Evolutionary conservation across 30 jellyfish, hydroid and myxozoan species (phyloP), one percentile per base, ranked within the genome.

Genomic region (Pelagia noctiluca): DNA sequence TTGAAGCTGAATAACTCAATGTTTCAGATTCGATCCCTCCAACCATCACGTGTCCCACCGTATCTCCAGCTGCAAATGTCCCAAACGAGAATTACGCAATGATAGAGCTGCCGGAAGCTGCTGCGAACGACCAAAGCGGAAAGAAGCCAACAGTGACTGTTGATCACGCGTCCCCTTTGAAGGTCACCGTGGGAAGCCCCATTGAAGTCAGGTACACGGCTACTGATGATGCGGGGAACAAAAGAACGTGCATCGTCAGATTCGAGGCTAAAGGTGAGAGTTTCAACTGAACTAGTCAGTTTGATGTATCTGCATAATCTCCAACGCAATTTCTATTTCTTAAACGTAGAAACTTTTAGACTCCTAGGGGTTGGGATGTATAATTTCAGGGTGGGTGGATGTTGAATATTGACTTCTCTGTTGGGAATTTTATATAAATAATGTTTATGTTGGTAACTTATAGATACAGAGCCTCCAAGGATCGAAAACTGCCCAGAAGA

Each of bases 401-500:
- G n/a, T n/a, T n/a, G n/a, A n/a, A n/a, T n/a, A n/a, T n/a, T n/a
- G n/a, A n/a, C n/a, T n/a, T n/a, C n/a, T n/a, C n/a, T n/a, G n/a
- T n/a, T n/a, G n/a, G n/a, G n/a, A n/a, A n/a, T n/a, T n/a, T n/a
- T n/a, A n/a, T n/a, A n/a, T n/a, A n/a, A n/a, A n/a, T n/a, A n/a
- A n/a, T n/a, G n/a, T n/a, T n/a, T 42, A 8, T 42, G 52, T 53
- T 23, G 16, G 47, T 37, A 35, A 38, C 62, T 28, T 32, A 23
- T 66, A 92, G 98, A 92, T 63, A 75, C 83, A 4, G 98, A 92
- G 78, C 93, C 98, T 0, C 98, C 98, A 49, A 92, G 86, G 53
- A 82, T 92, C 26, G 79, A 42, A 33, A 69, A 63, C 64, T 92
- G 98, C 50, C 98, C 97, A 74, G 31, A 57, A 28, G 96, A 91